phyloP scores from a whole-genome alignment of 2,888 invertebrate genomes.

The Cactoblastis cactorum region DNA sequence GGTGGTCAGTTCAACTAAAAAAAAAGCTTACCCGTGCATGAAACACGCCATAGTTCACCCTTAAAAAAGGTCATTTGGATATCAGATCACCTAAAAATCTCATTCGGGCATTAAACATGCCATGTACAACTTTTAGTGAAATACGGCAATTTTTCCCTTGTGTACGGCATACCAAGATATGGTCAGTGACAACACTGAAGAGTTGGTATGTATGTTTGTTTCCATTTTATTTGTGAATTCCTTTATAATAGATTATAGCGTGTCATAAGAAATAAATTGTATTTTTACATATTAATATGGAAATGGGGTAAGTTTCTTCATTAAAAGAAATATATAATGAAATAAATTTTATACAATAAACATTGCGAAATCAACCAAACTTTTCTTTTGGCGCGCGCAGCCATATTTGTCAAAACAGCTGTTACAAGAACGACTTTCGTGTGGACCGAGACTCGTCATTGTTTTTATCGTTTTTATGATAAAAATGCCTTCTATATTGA shows the following conservation, averaged over 20 bases:
- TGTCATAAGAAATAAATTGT: neutral
- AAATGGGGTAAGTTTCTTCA: constrained; percentile 44
- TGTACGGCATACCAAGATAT: too few species aligned
- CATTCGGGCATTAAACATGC: too few species aligned
- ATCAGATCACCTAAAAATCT: too few species aligned
- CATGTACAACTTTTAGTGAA: too few species aligned
- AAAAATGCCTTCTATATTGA: constrained; percentile 38
- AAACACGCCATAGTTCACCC: too few species aligned
- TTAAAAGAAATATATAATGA: constrained; percentile 9
- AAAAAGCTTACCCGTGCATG: too few species aligned
- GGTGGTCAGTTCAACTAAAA: too few species aligned
- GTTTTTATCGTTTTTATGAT: constrained; percentile 49
- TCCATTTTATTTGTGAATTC: neutral
- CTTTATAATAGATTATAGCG: neutral
- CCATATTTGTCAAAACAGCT: constrained; percentile 75
- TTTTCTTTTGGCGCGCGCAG: constrained; percentile 72
- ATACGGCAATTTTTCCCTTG: too few species aligned
- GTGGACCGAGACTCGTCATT: constrained; percentile 46
- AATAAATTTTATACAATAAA: constrained; percentile 13
- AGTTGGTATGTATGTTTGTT: too few species aligned
- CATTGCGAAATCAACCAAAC: constrained; percentile 24
- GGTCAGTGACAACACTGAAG: too few species aligned
- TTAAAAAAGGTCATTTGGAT: too few species aligned
- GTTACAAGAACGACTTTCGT: constrained; percentile 44
- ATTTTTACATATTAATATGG: constrained; percentile 34